phyloP scores from a whole-genome alignment of 2,888 invertebrate species.

The Agrochola litura region DNA sequence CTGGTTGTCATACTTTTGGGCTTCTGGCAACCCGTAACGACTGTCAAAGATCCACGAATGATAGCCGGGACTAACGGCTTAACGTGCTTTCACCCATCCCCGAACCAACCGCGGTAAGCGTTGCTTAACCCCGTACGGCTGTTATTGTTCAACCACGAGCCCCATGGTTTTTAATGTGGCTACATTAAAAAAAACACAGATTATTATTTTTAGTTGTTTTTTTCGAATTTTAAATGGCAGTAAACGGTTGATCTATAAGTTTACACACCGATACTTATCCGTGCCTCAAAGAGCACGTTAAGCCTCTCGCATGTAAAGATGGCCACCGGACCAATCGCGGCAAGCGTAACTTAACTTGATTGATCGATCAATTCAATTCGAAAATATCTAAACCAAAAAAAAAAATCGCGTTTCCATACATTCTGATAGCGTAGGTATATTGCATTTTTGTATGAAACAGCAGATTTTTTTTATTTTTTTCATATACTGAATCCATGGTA shows the following conservation, averaged over 20 bases:
- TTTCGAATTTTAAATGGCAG: slow-evolving; percentile 56
- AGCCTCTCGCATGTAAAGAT: neutral
- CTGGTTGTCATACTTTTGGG: neutral
- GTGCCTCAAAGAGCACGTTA: slow-evolving; percentile 48
- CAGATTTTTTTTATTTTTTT: no score
- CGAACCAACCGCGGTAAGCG: neutral
- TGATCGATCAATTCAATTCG: no score
- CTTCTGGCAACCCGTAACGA: neutral
- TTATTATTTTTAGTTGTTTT: slow-evolving; percentile 47
- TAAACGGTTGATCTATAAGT: slow-evolving; percentile 50
- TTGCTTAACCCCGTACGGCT: neutral
- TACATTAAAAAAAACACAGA: neutral
- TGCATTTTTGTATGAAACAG: no score
- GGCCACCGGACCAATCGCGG: no score
- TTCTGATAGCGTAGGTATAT: no score
- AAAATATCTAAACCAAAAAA: no score
- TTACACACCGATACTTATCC: slow-evolving; percentile 42
- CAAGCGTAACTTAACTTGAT: no score
- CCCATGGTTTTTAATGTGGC: no score
- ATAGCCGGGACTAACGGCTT: no score
- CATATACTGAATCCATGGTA: no score
- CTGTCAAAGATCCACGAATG: no score
- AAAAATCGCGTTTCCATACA: no score
- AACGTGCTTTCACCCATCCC: neutral
- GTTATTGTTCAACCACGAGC: neutral